phyloP scores from a whole-genome alignment of 1,140 invertebrate species.

The Venustaconcha ellipsiformis region DNA sequence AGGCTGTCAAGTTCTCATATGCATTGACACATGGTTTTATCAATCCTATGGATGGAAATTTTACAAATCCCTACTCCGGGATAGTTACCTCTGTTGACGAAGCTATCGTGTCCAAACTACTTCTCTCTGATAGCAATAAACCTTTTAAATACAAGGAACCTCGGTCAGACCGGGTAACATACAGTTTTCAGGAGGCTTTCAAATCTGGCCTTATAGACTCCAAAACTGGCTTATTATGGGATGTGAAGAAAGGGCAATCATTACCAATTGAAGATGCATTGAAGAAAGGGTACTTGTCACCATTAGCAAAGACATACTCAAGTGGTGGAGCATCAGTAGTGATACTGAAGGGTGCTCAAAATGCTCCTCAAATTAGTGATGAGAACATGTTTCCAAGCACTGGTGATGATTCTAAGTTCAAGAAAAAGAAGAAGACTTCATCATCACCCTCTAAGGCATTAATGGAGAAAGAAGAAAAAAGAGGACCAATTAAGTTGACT shows the following conservation, averaged over 20 bases:
- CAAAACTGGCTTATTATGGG: conserved; percentile 73
- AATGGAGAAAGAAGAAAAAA: not conserved
- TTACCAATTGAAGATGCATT: conserved; percentile 80
- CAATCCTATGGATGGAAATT: conserved; percentile 80
- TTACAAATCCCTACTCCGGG: conserved; percentile 82
- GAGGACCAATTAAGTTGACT: conserved; percentile 41
- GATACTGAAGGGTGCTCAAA: conserved; percentile 67
- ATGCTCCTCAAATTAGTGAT: conserved; percentile 75
- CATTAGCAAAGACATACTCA: conserved; percentile 39
- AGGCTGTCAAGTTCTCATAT: conserved; percentile 81
- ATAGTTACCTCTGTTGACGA: conserved; percentile 80
- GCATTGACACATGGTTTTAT: conserved; percentile 84
- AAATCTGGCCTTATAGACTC: conserved; percentile 53
- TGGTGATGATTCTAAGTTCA: conserved; percentile 72
- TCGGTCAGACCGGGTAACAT: conserved; percentile 39
- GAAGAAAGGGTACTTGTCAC: conserved; percentile 52
- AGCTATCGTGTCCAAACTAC: conserved; percentile 79
- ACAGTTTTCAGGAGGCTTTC: conserved; percentile 57
- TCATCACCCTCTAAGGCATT: conserved; percentile 47
- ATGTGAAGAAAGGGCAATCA: conserved; percentile 82
- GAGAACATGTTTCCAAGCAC: conserved; percentile 77
- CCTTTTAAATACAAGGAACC: conserved; percentile 54
- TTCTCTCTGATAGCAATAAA: conserved; percentile 81
- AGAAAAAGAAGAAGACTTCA: conserved; percentile 30
- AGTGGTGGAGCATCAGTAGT: conserved; percentile 44